A percentile compares a stretch with the other conserved stretches of the same genome.
Conservation (phyloP, 2,113 vertebrate species). For the Pantherophis guttatus region DNA sequence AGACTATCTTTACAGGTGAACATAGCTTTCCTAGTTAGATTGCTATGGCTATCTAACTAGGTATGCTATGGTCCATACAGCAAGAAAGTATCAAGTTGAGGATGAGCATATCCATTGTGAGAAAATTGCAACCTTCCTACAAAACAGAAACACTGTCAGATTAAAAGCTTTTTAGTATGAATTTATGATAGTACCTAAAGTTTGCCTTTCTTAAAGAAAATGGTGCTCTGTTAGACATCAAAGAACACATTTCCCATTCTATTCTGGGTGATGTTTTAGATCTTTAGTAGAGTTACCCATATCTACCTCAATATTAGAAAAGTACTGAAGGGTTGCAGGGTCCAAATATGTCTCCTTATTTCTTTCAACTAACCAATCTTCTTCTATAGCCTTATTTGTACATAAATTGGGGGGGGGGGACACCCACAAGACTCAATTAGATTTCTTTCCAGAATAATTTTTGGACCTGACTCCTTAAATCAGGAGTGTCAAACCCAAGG, state of each 20-base stretch:
- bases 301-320: background rate
- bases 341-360: too few relatives aligned
- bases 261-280: background rate
- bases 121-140: too few relatives aligned
- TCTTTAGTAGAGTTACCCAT: background rate
- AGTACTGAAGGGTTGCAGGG: background rate
- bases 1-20: background rate
- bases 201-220: background rate
- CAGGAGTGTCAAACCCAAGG: too few relatives aligned
- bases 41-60: background rate
- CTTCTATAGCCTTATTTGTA: background rate
- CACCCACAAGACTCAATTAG: background rate
- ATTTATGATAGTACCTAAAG: background rate
- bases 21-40: background rate
- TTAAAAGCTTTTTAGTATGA: background rate
- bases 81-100: background rate
- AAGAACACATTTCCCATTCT: background rate
- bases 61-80: background rate
- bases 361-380: background rate
- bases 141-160: background rate
- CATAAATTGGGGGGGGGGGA: background rate
- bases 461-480: constrained; percentile 31
- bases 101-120: background rate
- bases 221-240: background rate
- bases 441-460: constrained; percentile 9